Percentiles rank a stretch among this genome's conserved stretches.
Evolutionary conservation across 2,888 invertebrate genomes (phyloP).

Genomic region (Cheilosia soror): DNA sequence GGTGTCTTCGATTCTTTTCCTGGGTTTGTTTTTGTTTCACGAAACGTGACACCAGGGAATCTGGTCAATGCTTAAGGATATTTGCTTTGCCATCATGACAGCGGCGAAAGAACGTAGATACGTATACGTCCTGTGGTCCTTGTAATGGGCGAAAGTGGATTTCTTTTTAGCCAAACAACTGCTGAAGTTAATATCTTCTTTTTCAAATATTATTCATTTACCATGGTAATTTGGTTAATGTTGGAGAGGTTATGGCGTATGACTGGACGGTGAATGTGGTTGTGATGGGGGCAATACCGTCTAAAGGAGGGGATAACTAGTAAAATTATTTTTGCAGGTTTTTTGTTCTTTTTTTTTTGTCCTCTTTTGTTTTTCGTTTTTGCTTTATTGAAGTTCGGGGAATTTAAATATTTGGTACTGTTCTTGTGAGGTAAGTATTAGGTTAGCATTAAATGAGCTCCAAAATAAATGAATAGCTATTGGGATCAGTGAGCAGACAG

Average conservation of each 20-base stretch:
- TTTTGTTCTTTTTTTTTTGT: no score
- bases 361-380: no score
- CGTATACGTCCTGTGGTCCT: conserved; percentile 16
- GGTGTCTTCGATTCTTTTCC: background rate
- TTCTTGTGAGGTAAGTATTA: no score
- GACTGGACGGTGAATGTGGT: background rate
- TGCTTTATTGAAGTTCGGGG: no score
- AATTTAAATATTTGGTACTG: no score
- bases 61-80: conserved; percentile 48
- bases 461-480: no score
- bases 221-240: conserved; percentile 48
- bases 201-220: conserved; percentile 27
- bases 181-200: conserved; percentile 4
- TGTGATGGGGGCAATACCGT: background rate
- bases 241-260: background rate
- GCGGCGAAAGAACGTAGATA: no score
- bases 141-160: conserved; percentile 45
- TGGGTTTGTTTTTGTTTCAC: conserved; percentile 20
- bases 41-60: conserved; percentile 43
- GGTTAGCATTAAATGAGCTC: no score
- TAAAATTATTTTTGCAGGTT: no score
- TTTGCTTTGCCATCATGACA: conserved; percentile 26
- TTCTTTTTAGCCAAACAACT: conserved; percentile 31
- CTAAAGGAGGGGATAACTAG: background rate
- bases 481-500: no score